These are phyloP conservation scores for Pluvialis apricaria DNA, from an alignment of 2,113 vertebrate genomes.

Conservation along the genomic window DNA sequence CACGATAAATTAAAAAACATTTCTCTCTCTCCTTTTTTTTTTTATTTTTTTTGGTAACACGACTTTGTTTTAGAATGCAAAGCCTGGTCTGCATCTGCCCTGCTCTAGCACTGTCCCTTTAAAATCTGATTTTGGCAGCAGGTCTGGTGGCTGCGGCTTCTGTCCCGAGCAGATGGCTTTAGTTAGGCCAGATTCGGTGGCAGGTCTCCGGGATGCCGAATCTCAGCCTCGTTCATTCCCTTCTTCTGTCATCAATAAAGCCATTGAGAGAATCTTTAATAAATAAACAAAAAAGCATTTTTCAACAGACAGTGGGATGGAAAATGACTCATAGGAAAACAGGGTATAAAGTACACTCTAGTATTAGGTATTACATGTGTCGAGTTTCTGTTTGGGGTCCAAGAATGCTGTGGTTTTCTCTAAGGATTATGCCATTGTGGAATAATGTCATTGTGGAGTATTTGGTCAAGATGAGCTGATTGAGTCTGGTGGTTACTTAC, in stretches of 20 bases:
- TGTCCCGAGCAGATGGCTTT: not conserved
- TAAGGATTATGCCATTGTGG: constrained; percentile 52
- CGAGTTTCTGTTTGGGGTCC: constrained; percentile 7
- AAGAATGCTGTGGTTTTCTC: constrained; percentile 62
- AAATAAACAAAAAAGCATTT: constrained; percentile 44
- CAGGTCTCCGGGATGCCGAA: not conserved
- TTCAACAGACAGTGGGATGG: constrained; percentile 40
- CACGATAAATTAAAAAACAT: not conserved
- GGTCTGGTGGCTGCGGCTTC: not conserved
- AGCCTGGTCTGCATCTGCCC: not conserved
- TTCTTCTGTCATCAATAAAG: not conserved
- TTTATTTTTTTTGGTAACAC: not conserved
- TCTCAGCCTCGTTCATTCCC: not conserved
- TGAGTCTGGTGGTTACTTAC: constrained; percentile 42
- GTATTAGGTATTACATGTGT: constrained; percentile 39
- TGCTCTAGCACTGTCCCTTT: not conserved
- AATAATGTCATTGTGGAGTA: constrained; percentile 60
- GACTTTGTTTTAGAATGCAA: not conserved
- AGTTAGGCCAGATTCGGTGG: not conserved
- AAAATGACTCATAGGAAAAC: constrained; percentile 68
- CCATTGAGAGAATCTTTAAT: not conserved
- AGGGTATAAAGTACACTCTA: not conserved
- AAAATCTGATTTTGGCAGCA: not conserved
- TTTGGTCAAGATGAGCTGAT: constrained; percentile 39
- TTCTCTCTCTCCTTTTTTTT: not conserved